Percentiles rank a stretch among this genome's conserved stretches.
Evolutionary conservation across 2,113 vertebrate species (phyloP).

Genomic region (Antechinus flavipes): DNA sequence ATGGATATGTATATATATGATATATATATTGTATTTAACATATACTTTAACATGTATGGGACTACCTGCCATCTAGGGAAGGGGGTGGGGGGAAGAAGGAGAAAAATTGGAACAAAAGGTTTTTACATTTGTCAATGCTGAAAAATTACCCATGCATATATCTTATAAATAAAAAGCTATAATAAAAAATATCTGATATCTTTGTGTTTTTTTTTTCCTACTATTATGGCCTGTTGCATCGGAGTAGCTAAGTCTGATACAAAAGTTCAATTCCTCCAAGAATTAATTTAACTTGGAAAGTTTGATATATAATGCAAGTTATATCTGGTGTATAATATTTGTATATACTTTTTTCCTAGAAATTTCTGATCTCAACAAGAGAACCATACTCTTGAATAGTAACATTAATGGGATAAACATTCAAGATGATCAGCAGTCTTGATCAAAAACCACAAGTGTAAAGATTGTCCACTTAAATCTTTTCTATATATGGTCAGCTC

Average conservation of each 20-base stretch:
- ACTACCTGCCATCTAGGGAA: no score
- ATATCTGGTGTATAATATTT: not conserved
- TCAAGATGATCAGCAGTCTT: not conserved
- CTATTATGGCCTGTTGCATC: not conserved
- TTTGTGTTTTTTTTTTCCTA: not conserved
- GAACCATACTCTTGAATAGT: no score
- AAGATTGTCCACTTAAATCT: not conserved
- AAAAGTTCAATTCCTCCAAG: not conserved
- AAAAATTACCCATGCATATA: no score
- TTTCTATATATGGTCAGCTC: not conserved
- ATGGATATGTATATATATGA: no score
- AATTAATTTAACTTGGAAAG: not conserved
- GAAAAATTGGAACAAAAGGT: no score
- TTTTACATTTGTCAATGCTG: no score
- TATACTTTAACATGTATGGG: no score
- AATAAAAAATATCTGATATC: not conserved
- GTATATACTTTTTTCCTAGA: not conserved
- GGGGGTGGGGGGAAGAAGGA: no score
- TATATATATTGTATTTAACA: no score
- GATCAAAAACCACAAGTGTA: not conserved
- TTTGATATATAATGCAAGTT: not conserved
- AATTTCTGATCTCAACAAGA: no score
- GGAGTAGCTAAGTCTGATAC: not conserved
- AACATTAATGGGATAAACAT: no score
- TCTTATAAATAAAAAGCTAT: no score